These are phyloP conservation scores for Sympetrum striolatum DNA, from an alignment of 2,888 invertebrate genomes.

Conservation along the genomic window DNA sequence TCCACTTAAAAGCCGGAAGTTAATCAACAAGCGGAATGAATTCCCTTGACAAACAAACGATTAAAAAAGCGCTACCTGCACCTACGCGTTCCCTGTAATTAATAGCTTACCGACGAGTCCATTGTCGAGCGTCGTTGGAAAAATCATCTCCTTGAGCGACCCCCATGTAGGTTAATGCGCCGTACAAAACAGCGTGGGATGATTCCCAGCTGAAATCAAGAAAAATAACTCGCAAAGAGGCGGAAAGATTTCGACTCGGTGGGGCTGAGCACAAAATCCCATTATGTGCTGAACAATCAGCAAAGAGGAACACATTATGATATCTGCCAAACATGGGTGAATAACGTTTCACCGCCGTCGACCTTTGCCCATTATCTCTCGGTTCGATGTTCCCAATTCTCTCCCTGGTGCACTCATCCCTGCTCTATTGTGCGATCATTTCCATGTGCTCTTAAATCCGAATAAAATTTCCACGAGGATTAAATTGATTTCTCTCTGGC, in stretches of 20 bases:
- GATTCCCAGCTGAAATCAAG: not conserved
- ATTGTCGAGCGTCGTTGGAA: not conserved
- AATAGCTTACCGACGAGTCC: too few relatives aligned
- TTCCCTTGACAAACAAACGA: too few relatives aligned
- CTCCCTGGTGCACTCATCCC: not conserved
- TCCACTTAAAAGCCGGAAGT: too few relatives aligned
- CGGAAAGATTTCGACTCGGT: not conserved
- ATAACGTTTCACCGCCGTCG: not conserved
- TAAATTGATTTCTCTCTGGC: too few relatives aligned
- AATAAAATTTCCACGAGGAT: too few relatives aligned
- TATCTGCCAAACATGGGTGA: not conserved
- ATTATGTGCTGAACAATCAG: not conserved
- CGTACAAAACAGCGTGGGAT: not conserved
- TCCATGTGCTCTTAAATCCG: too few relatives aligned
- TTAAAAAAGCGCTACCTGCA: too few relatives aligned
- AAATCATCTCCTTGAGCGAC: not conserved
- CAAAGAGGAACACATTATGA: not conserved
- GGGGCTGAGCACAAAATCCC: not conserved
- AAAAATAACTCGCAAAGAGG: not conserved
- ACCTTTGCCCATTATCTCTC: not conserved
- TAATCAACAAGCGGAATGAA: too few relatives aligned
- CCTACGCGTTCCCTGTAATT: too few relatives aligned
- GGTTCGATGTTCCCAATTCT: not conserved
- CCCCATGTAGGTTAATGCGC: not conserved
- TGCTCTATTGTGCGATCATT: too few relatives aligned